Evolutionary conservation across 2,797 vertebrate species (phyloP).

Genomic region (Tenualosa ilisha): DNA sequence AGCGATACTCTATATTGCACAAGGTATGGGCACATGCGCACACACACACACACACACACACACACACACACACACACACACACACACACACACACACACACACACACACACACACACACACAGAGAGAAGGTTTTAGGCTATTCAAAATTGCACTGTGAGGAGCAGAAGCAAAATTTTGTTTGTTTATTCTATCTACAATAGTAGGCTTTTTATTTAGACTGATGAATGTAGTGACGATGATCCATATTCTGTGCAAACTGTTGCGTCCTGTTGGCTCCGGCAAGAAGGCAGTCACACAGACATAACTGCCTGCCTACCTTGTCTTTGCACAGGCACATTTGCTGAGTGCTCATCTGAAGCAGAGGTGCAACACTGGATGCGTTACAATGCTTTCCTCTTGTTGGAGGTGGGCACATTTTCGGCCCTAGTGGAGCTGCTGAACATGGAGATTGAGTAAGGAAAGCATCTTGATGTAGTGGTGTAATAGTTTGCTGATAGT

Average conservation of each 20-base stretch:
- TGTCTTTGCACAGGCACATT: slow-evolving; percentile 81
- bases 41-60: neutral
- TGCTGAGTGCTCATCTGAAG: slow-evolving; percentile 87
- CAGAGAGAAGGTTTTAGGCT: too few relatives aligned
- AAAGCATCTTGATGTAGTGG: neutral
- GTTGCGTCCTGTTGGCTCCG: too few relatives aligned
- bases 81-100: neutral
- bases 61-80: neutral
- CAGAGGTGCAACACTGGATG: slow-evolving; percentile 93
- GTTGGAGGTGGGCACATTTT: slow-evolving; percentile 92
- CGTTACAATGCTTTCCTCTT: slow-evolving; percentile 94
- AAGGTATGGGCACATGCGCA: slow-evolving; percentile 74
- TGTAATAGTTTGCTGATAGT: too few relatives aligned
- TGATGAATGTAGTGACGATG: too few relatives aligned
- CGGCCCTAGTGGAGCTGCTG: slow-evolving; percentile 93
- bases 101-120: neutral
- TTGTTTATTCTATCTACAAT: too few relatives aligned
- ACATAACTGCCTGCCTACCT: too few relatives aligned
- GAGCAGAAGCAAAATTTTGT: too few relatives aligned
- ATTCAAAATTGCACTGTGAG: too few relatives aligned
- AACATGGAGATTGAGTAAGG: slow-evolving; percentile 99
- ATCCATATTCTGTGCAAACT: too few relatives aligned
- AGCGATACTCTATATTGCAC: slow-evolving; percentile 94
- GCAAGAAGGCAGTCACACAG: too few relatives aligned
- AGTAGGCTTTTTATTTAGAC: too few relatives aligned